Evolutionary conservation across 2,797 vertebrate species (phyloP), one percentile per base, ranked within the genome.

Genomic region (Echiichthys vipera): DNA sequence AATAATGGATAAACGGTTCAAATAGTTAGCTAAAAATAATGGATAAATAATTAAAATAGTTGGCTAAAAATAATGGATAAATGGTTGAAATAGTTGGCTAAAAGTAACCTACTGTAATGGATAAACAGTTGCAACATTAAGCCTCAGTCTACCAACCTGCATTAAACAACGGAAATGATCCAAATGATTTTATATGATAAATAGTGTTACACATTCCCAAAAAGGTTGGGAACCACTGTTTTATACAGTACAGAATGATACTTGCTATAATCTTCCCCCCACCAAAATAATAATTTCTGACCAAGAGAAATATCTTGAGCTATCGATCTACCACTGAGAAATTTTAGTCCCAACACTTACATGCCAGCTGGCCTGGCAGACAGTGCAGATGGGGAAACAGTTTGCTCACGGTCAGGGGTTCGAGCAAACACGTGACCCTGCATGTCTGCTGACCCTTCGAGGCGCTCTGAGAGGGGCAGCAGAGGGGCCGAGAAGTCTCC

Each of bases 311-410:
- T 36, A 3, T 65, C 5, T 18, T 17, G 3, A 45, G 7, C 12
- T 43, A 18, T 42, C 17, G 10, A 30, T 40, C 20, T 22, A 4
- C 11, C 8, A 5, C 45, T 24, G 13, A 65, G 9, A 62, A 66
- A 49, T n/a, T 1, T 13, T 49, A 46, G 11, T 39, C 45, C 49
- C 13, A 47, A 67, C 24, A 80, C 97, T 95, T 96, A 99, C 98
- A 95, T 90, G 93, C 93, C 88, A 91, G 95, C 94, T 89, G 94
- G 92, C 91, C 95, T 93, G 93, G 94, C 90, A 91, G 95, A 93
- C 78, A 95, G 94, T 65, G 93, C 91, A 89, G 95, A 93, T 75
- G 95, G 87, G 65, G 92, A 93, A 75, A 91, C 82, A 34, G 93
- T 84, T 85, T 91, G 88, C 78, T 96, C 95, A 74, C 94, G 93